Conservation (phyloP, 2,888 invertebrate species). For the Cyclophora albipunctata region DNA sequence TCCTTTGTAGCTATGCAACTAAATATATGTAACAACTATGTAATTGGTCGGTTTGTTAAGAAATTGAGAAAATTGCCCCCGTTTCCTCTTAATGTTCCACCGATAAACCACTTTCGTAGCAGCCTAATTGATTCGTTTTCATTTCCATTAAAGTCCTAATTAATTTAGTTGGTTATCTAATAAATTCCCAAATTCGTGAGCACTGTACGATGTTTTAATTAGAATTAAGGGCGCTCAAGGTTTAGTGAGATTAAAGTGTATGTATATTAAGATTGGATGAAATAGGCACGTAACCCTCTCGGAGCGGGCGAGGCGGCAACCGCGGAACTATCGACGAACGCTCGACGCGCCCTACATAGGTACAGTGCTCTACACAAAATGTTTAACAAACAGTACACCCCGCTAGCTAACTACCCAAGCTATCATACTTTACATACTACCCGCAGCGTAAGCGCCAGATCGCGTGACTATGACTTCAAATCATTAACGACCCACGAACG, state of each 20-base stretch:
- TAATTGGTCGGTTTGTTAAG: too few relatives aligned
- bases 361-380: not conserved
- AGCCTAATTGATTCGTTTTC: too few relatives aligned
- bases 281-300: conserved; percentile 15
- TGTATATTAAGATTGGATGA: conserved; percentile 34
- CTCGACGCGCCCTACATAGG: not conserved
- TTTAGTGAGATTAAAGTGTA: conserved; percentile 35
- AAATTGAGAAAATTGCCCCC: too few relatives aligned
- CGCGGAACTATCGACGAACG: conserved; percentile 18
- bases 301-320: conserved; percentile 15
- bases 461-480: conserved; percentile 30
- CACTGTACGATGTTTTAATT: conserved; percentile 32
- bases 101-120: too few relatives aligned
- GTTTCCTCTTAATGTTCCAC: too few relatives aligned
- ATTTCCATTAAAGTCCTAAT: too few relatives aligned
- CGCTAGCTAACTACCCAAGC: conserved; percentile 12
- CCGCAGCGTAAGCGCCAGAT: conserved; percentile 30
- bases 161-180: too few relatives aligned
- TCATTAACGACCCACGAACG: conserved; percentile 23
- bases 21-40: too few relatives aligned
- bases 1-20: too few relatives aligned
- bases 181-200: conserved; percentile 19
- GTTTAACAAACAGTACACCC: conserved; percentile 3
- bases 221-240: conserved; percentile 35
- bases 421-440: conserved; percentile 11